phyloP scores from a whole-genome alignment of 2,888 invertebrate genomes.

The Chloromyia formosa region DNA sequence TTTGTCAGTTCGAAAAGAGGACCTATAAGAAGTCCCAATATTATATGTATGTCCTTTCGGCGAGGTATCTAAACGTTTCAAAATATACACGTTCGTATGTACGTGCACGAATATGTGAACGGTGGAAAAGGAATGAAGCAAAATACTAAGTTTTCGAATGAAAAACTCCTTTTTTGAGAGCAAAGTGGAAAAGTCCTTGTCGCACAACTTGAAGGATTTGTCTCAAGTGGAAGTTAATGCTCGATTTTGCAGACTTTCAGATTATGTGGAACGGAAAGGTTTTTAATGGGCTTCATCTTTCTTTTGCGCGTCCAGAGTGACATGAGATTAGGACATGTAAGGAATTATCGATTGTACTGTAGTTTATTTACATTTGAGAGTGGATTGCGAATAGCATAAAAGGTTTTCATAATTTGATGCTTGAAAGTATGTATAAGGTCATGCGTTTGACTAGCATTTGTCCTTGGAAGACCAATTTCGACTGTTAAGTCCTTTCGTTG shows the following conservation, averaged over 20 bases:
- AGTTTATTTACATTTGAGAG: too few species aligned
- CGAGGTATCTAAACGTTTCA: not conserved
- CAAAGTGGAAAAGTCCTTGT: constrained; percentile 23
- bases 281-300: not conserved
- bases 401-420: too few species aligned
- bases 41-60: too few species aligned
- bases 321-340: not conserved
- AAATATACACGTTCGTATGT: not conserved
- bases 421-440: too few species aligned
- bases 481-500: too few species aligned
- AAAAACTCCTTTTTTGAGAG: not conserved
- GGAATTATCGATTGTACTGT: not conserved
- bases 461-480: too few species aligned
- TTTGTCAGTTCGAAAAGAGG: not conserved
- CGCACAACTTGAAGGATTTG: constrained; percentile 38
- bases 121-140: not conserved
- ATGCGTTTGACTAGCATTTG: too few species aligned
- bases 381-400: too few species aligned
- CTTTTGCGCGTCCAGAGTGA: constrained; percentile 4
- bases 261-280: constrained; percentile 31
- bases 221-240: constrained; percentile 38
- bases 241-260: constrained; percentile 30
- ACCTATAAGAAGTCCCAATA: not conserved
- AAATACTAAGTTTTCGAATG: constrained; percentile 4
- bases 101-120: not conserved